These are phyloP conservation scores for Eremobia ochroleuca DNA, from an alignment of 2,888 invertebrate genomes.

Conservation along the genomic window DNA sequence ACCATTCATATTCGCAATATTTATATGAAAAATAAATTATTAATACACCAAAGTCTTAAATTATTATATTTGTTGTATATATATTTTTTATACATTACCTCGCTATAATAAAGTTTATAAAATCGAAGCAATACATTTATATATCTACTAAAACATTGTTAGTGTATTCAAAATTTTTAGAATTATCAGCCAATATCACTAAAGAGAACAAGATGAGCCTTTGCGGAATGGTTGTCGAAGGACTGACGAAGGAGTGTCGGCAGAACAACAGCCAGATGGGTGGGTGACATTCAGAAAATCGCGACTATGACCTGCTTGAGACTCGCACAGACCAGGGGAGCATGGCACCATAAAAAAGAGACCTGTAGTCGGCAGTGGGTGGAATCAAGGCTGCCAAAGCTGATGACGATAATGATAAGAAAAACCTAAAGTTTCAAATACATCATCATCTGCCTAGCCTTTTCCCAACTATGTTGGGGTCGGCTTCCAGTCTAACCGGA, in stretches of 20 bases:
- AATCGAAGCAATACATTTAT: constrained; percentile 28
- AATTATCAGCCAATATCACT: constrained; percentile 6
- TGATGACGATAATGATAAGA: no score
- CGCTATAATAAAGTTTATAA: constrained; percentile 11
- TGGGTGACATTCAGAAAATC: no score
- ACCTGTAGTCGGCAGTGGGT: no score
- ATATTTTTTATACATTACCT: constrained; percentile 8
- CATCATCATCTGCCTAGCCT: no score
- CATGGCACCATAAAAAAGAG: no score
- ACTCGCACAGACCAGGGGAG: no score
- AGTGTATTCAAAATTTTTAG: not conserved
- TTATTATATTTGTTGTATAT: constrained; percentile 6
- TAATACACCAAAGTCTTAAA: constrained; percentile 32
- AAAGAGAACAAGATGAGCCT: not conserved
- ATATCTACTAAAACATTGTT: not conserved
- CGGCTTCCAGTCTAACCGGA: no score
- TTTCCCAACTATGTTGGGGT: no score
- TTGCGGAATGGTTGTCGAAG: no score
- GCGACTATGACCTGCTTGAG: no score
- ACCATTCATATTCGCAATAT: constrained; percentile 71
- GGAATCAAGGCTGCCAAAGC: no score
- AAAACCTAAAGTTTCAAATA: no score
- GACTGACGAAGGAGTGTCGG: not conserved
- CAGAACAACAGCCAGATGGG: not conserved
- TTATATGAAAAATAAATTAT: constrained; percentile 32